phyloP scores from a whole-genome alignment of 2,113 vertebrate species.

The Casuarius casuarius region DNA sequence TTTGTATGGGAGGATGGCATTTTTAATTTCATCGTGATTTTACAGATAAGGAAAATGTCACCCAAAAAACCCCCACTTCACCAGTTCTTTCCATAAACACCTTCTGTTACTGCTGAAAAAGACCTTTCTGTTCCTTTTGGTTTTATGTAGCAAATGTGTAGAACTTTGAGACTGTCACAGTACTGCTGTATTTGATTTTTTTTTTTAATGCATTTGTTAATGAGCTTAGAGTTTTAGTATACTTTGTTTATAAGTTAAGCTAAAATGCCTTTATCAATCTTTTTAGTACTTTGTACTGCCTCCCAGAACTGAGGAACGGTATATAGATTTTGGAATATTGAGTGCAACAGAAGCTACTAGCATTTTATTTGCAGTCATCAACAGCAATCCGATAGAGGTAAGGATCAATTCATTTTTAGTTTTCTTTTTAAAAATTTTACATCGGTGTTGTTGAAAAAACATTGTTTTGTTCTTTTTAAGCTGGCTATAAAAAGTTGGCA shows the following conservation, averaged over 20 bases:
- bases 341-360: conserved; percentile 92
- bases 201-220: not conserved
- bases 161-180: not conserved
- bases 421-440: conserved; percentile 9
- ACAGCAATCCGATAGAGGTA: conserved; percentile 99
- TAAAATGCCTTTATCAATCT: conserved; percentile 36
- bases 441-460: not conserved
- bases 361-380: conserved; percentile 92
- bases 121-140: not conserved
- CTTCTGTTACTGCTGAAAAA: not conserved
- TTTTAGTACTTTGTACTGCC: conserved; percentile 90
- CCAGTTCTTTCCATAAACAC: not conserved
- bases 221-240: not conserved
- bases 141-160: not conserved
- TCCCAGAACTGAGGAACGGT: conserved; percentile 87
- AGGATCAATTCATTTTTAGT: conserved; percentile 21
- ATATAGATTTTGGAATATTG: conserved; percentile 94
- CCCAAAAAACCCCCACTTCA: not conserved
- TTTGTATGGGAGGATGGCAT: not conserved
- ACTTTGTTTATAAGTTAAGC: not conserved
- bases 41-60: not conserved
- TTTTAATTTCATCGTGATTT: not conserved
- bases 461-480: conserved; percentile 78
- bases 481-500: conserved; percentile 95
- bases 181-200: not conserved